These are phyloP conservation scores for Onychomys torridus DNA, from an alignment of 2,797 vertebrate genomes.

Conservation along the genomic window DNA sequence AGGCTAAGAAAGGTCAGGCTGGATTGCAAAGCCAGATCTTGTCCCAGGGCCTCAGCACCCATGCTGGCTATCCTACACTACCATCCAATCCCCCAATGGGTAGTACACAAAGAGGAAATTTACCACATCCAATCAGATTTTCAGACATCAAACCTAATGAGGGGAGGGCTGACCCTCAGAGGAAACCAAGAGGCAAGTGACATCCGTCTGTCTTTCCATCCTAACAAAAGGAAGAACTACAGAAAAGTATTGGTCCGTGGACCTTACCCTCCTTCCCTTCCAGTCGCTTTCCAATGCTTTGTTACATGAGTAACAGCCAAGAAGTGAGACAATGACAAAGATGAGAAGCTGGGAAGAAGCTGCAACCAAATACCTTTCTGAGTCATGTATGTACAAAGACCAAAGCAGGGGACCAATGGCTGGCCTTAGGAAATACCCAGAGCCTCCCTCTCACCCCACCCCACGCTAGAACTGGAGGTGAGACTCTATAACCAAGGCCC, in stretches of 20 bases:
- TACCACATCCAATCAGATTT: conserved; percentile 36
- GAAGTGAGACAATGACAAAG: background rate
- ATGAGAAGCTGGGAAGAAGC: background rate
- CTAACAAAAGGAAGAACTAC: background rate
- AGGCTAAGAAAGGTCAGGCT: background rate
- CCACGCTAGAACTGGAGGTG: background rate
- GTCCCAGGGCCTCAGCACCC: background rate
- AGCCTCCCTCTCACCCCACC: background rate
- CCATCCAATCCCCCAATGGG: background rate
- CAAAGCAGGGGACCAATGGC: background rate
- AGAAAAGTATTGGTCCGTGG: background rate
- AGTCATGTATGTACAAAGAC: background rate
- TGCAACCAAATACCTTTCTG: background rate
- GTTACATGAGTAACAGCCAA: conserved; percentile 5
- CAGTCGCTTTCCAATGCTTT: conserved; percentile 1
- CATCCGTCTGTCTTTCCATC: background rate
- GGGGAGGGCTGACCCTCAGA: background rate
- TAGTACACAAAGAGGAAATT: conserved; percentile 27
- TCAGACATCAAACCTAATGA: conserved; percentile 13
- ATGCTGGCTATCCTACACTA: background rate
- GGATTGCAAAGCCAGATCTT: background rate
- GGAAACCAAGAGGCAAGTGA: conserved; percentile 39
- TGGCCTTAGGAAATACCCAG: background rate
- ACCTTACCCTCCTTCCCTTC: background rate
- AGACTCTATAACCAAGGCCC: background rate